Conservation (phyloP, 2,797 vertebrate species). For the Oryzias sinensis region DNA sequence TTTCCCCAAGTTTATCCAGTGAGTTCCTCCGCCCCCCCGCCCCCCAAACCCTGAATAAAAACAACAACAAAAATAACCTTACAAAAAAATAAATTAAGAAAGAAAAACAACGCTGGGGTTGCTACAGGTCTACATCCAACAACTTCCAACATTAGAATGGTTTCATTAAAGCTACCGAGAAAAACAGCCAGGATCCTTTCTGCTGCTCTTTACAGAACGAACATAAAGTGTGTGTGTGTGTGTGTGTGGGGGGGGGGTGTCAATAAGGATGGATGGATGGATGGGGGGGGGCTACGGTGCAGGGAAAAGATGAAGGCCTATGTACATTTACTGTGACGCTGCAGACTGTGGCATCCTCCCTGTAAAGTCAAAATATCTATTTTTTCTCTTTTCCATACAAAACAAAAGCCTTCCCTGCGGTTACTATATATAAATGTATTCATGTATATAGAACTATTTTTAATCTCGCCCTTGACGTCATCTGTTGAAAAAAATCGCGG, state of each 20-base stretch:
- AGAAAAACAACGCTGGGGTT: constrained; percentile 59
- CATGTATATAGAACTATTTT: not conserved
- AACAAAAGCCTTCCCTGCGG: constrained; percentile 73
- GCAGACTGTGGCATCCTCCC: constrained; percentile 73
- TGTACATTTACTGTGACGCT: constrained; percentile 88
- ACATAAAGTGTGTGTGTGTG: constrained; percentile 24
- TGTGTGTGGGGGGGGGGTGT: constrained; percentile 62
- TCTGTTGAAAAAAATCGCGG: constrained; percentile 73
- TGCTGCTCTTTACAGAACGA: constrained; percentile 78
- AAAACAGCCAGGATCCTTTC: constrained; percentile 78
- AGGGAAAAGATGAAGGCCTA: constrained; percentile 83
- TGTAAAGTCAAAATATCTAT: constrained; percentile 40
- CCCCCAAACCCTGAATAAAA: not conserved
- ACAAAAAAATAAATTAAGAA: constrained; percentile 52
- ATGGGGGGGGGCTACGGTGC: constrained; percentile 66
- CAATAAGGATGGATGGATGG: constrained; percentile 57
- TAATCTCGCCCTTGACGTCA: constrained; percentile 78
- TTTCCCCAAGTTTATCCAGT: constrained; percentile 91
- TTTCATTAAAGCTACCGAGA: constrained; percentile 91
- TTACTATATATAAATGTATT: constrained; percentile 76
- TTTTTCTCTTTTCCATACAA: constrained; percentile 39
- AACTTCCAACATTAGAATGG: constrained; percentile 86
- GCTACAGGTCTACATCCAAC: constrained; percentile 85
- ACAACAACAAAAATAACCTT: constrained; percentile 30
- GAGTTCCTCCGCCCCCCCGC: constrained; percentile 62